Evolutionary conservation across 2,113 vertebrate species (phyloP).

Genomic region (Hylia prasina): DNA sequence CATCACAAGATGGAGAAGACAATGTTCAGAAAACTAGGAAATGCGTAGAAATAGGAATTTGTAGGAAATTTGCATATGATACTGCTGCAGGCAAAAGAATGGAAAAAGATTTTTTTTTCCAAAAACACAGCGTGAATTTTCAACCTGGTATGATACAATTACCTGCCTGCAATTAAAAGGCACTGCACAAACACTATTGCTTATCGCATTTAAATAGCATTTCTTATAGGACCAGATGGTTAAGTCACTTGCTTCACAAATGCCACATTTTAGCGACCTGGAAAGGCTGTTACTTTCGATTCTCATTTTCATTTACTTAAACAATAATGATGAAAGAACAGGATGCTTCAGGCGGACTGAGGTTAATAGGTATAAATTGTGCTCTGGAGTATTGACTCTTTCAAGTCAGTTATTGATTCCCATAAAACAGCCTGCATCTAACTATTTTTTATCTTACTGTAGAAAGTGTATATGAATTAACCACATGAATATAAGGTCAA

Average conservation of each 20-base stretch:
- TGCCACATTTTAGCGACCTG: not conserved
- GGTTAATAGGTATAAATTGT: constrained; percentile 2
- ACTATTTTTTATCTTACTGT: not conserved
- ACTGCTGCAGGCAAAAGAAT: not conserved
- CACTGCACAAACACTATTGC: not conserved
- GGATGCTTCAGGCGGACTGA: not conserved
- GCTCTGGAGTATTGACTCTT: not conserved
- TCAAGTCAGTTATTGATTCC: not conserved
- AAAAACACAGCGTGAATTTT: not conserved
- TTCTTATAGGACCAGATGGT: not conserved
- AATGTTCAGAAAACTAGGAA: not conserved
- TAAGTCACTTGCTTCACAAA: not conserved
- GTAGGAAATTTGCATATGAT: not conserved
- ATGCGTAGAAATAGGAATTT: not conserved
- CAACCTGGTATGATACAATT: not conserved
- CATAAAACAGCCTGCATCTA: not conserved
- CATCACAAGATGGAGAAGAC: not conserved
- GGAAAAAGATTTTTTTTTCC: not conserved
- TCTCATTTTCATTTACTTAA: constrained; percentile 12
- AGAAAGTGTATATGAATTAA: not conserved
- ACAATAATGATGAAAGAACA: not conserved
- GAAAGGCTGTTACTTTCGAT: not conserved
- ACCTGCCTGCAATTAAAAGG: not conserved
- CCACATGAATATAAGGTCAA: not conserved
- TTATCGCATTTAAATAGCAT: not conserved